Evolutionary conservation across 2,797 vertebrate species (phyloP).

Genomic region (Columba guinea): DNA sequence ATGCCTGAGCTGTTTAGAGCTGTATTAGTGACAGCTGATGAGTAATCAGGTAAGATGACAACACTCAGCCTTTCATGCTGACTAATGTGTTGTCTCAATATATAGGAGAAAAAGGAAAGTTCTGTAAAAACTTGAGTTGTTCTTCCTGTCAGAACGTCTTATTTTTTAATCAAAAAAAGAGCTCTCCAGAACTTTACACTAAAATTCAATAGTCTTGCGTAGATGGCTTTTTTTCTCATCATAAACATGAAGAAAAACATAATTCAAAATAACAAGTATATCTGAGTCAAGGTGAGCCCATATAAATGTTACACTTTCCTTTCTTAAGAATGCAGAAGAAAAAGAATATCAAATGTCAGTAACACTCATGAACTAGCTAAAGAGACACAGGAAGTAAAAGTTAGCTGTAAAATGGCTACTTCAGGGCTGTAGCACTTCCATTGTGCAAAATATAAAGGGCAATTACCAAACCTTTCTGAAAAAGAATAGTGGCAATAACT

Average conservation of each 20-base stretch:
- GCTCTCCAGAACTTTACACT: not conserved
- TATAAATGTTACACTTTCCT: not conserved
- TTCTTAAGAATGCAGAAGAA: not conserved
- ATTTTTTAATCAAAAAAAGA: not conserved
- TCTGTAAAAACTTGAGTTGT: not conserved
- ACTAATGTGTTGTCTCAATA: not conserved
- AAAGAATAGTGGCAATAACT: not conserved
- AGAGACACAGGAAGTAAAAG: constrained; percentile 19
- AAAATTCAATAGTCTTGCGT: not conserved
- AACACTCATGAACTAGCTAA: not conserved
- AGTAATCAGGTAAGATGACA: not conserved
- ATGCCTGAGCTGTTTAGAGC: not conserved
- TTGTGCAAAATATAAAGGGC: not conserved
- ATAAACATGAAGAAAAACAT: not conserved
- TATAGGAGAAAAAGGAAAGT: not conserved
- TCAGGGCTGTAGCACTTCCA: not conserved
- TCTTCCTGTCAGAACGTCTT: not conserved
- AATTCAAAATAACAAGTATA: not conserved
- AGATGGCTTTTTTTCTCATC: not conserved
- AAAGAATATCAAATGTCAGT: constrained; percentile 23
- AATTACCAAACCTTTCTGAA: not conserved
- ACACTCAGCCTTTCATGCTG: not conserved
- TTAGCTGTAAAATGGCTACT: constrained; percentile 36
- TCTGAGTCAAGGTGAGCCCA: not conserved
- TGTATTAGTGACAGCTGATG: not conserved